These are phyloP conservation scores for Erpetoichthys calabaricus DNA, from an alignment of 2,797 vertebrate genomes.

Conservation along the genomic window DNA sequence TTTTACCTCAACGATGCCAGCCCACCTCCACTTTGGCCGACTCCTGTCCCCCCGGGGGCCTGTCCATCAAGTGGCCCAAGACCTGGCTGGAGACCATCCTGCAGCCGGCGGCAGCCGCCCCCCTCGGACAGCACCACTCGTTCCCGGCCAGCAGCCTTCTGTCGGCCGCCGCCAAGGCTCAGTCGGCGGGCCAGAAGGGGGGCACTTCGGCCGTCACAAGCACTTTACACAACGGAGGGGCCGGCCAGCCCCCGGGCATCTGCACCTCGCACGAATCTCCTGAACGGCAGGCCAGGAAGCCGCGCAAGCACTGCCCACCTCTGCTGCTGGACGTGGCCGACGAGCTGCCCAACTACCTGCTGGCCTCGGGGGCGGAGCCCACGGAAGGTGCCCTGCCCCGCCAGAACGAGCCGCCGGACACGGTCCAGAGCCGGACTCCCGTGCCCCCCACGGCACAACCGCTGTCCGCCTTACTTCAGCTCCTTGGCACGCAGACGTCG, in stretches of 20 bases:
- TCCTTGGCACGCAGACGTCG: conserved; percentile 47
- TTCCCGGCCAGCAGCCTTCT: conserved; percentile 79
- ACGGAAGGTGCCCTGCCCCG: conserved; percentile 25
- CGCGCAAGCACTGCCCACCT: conserved; percentile 4
- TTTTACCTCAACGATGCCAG: conserved; percentile 23
- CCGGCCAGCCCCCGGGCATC: conserved; percentile 19
- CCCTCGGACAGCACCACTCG: conserved; percentile 46
- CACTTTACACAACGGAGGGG: conserved; percentile 69
- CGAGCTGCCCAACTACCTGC: conserved; percentile 38
- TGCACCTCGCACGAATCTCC: conserved; percentile 40
- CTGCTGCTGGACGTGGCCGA: conserved; percentile 13
- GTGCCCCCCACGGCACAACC: conserved; percentile 20
- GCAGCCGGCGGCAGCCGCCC: conserved; percentile 57
- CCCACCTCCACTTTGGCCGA: too few species aligned
- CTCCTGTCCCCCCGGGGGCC: too few species aligned
- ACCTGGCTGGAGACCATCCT: conserved; percentile 60
- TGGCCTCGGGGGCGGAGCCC: conserved; percentile 17
- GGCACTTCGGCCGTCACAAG: conserved; percentile 36
- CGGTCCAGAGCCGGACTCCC: neutral
- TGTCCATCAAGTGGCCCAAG: conserved; percentile 26
- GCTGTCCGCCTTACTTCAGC: conserved; percentile 45
- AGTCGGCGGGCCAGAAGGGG: conserved; percentile 59
- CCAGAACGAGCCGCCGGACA: conserved; percentile 20
- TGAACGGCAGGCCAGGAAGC: conserved; percentile 24
- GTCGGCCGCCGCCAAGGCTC: conserved; percentile 76